Evolutionary conservation across 2,113 vertebrate species (phyloP).

Genomic region (Eretmochelys imbricata): DNA sequence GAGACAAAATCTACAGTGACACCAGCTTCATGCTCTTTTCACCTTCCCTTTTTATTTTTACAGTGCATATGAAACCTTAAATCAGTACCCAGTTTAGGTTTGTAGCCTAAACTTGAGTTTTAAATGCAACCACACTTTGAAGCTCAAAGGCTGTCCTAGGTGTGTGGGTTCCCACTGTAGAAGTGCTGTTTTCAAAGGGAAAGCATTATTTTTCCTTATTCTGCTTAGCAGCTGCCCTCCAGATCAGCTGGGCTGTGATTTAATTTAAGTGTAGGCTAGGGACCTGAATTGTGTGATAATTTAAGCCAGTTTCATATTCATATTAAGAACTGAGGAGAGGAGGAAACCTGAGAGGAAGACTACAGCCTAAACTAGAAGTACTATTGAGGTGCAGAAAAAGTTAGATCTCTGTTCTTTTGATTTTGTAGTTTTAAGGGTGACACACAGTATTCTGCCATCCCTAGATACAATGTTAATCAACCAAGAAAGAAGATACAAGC

Average conservation of each 20-base stretch:
- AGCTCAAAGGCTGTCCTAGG: background rate
- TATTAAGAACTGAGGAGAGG: background rate
- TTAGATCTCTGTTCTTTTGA: background rate
- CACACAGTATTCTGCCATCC: background rate
- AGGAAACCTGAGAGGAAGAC: background rate
- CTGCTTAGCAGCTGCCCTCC: background rate
- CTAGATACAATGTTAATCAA: background rate
- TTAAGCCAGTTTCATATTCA: background rate
- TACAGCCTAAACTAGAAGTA: background rate
- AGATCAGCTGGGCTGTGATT: background rate
- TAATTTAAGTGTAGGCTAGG: background rate
- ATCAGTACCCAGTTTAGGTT: background rate
- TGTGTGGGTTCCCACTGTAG: background rate
- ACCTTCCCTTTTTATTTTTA: background rate
- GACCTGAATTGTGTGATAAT: background rate
- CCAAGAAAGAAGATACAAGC: background rate
- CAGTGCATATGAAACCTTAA: background rate
- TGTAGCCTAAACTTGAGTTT: background rate
- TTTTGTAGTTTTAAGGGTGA: background rate
- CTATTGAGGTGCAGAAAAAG: background rate
- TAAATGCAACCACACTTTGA: background rate
- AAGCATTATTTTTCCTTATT: background rate
- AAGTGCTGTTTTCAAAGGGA: background rate
- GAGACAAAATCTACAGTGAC: background rate
- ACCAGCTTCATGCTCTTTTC: background rate